Evolutionary conservation across 2,113 vertebrate species (phyloP).

Genomic region (Fukomys damarensis): DNA sequence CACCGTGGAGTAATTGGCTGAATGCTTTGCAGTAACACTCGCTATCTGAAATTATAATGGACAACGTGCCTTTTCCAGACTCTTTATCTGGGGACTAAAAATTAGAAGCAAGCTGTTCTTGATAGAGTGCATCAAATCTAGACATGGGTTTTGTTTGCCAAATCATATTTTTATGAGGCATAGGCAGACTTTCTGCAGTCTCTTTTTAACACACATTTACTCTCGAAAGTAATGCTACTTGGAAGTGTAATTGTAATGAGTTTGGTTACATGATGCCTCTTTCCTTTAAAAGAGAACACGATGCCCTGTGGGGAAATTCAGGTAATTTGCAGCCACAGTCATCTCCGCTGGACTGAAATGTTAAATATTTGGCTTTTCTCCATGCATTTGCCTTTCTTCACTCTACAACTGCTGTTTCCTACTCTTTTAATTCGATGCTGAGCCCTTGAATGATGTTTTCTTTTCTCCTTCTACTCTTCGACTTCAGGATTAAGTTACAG

Average conservation of each 20-base stretch:
- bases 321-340: constrained; percentile 86
- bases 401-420: constrained; percentile 75
- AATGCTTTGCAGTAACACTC: neutral
- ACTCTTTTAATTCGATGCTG: constrained; percentile 75
- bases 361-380: constrained; percentile 87
- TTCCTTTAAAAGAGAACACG: constrained; percentile 87
- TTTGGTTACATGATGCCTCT: constrained; percentile 86
- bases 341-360: constrained; percentile 85
- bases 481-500: constrained; percentile 85
- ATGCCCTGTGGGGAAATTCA: constrained; percentile 87
- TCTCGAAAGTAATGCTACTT: constrained; percentile 74
- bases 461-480: constrained; percentile 80
- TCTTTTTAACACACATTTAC: constrained; percentile 81
- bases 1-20: neutral
- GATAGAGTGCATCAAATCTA: constrained; percentile 56
- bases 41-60: constrained; percentile 35
- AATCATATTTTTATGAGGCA: constrained; percentile 75
- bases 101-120: constrained; percentile 75
- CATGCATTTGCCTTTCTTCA: constrained; percentile 81
- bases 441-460: constrained; percentile 82
- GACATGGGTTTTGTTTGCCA: constrained; percentile 70
- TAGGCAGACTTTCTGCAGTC: constrained; percentile 41
- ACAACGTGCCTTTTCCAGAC: constrained; percentile 45
- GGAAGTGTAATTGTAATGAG: constrained; percentile 84
- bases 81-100: constrained; percentile 21